A percentile compares a stretch with the other conserved stretches of the same genome.
Conservation (phyloP, 1,140 invertebrate genomes). For the Coelopa frigida region DNA sequence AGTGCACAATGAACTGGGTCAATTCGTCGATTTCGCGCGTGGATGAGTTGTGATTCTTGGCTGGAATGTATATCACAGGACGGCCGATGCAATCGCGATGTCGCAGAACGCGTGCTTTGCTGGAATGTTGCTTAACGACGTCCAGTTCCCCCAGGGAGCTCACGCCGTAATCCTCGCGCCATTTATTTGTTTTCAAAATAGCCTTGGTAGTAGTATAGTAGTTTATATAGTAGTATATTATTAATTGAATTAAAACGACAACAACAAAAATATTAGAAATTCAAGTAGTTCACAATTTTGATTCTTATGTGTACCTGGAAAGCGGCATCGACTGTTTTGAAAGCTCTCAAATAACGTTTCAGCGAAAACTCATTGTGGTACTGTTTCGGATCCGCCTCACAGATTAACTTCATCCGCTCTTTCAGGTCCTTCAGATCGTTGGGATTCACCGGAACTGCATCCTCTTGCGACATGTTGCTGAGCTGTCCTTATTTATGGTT, state of each 20-base stretch:
- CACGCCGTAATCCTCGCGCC: conserved; percentile 64
- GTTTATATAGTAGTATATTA: background rate
- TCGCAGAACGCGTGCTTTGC: conserved; percentile 59
- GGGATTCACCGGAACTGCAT: conserved; percentile 51
- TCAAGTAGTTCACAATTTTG: background rate
- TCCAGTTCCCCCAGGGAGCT: conserved; percentile 46
- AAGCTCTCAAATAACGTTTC: conserved; percentile 61
- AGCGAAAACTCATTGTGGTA: conserved; percentile 65
- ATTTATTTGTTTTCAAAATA: conserved; percentile 70
- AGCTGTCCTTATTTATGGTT: no score
- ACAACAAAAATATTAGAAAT: background rate
- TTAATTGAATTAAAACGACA: background rate
- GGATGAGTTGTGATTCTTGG: conserved; percentile 64
- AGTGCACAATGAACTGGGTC: conserved; percentile 68
- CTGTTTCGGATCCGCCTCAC: conserved; percentile 59
- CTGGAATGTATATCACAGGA: conserved; percentile 68
- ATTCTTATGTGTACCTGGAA: conserved; percentile 53
- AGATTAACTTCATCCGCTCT: conserved; percentile 61
- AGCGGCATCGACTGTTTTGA: conserved; percentile 60
- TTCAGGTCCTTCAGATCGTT: conserved; percentile 58
- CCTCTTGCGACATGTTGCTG: conserved; percentile 42
- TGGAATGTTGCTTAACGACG: conserved; percentile 53
- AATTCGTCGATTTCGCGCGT: conserved; percentile 65
- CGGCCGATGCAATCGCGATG: conserved; percentile 63
- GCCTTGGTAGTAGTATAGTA: conserved; percentile 45